Conservation (phyloP, 2,113 vertebrate species). For the Alaudala cheleensis region DNA sequence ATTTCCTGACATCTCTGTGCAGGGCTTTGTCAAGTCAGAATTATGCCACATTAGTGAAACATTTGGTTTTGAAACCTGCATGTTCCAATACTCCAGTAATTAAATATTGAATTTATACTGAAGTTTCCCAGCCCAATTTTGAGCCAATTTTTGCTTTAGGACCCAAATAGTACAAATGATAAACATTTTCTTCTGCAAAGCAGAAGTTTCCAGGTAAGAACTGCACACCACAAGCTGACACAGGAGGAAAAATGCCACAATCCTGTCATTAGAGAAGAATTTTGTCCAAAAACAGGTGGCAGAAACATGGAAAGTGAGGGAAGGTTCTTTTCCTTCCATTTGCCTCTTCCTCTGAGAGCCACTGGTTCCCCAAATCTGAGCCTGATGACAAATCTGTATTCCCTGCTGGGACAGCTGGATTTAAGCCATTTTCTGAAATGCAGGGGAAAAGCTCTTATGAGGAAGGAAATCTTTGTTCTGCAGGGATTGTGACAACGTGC, state of each 20-base stretch:
- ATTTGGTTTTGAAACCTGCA: neutral
- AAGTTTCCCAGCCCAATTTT: neutral
- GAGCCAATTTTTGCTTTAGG: neutral
- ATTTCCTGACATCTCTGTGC: neutral
- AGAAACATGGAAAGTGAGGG: neutral
- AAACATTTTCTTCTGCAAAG: neutral
- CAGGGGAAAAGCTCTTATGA: neutral
- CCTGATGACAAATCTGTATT: neutral
- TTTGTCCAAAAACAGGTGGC: neutral
- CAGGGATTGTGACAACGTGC: accelerated
- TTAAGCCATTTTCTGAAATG: neutral
- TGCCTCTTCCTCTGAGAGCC: neutral
- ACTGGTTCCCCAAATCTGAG: neutral
- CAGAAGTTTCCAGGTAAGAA: neutral
- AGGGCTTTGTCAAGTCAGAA: neutral
- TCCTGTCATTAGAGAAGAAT: neutral
- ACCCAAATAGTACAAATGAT: neutral
- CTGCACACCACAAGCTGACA: neutral
- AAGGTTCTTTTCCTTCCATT: neutral
- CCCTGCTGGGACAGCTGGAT: neutral
- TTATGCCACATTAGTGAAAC: neutral
- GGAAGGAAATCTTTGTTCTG: neutral
- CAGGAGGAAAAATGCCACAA: neutral
- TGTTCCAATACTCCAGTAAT: neutral
- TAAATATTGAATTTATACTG: neutral